Evolutionary conservation across 2,888 invertebrate species (phyloP), one percentile per base, ranked within the genome.

Genomic region (Pollenia angustigena): DNA sequence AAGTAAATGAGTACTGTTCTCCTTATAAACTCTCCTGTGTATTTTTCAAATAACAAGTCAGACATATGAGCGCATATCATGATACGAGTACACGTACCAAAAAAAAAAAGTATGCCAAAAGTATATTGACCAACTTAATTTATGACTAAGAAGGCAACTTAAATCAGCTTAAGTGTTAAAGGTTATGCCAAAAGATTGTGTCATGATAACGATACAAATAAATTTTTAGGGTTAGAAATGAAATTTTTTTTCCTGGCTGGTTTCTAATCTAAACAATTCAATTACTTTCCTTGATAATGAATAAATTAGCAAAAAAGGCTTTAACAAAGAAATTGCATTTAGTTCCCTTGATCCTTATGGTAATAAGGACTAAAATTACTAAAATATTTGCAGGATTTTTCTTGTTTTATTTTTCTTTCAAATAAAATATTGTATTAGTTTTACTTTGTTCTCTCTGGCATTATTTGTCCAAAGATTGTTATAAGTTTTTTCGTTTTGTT

Each of bases 281-380:
- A 62, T 40, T 40, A 62, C n/a, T 10, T 44, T 66, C 8, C 14
- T 48, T 18, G 68, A 10, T 64, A 1, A 11, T 54, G 46, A 6
- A 56, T 75, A 69, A 86, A 72, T 85, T 60, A 52, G 60, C 40
- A 60, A 72, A 52, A 78, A 72, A 58, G 23, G 60, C 68, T 72
- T 68, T 11, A 48, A 14, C 10, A 16, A 52, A 42, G 14, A 48
- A 32, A 74, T 82, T 79, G 44, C 42, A 56, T 44, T 32, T 60
- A 40, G 42, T 23, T 60, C 32, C 6, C 40, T 23, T 32, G 48
- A 60, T 46, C 32, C 52, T 76, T 72, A 18, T 11, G 6, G 2
- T 50, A 56, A 48, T 46, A 71, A 80, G 18, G 46, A 46, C 6
- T 16, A 50, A 50, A 50, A 56, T 14, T 44, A 80, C 44, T 56